Percentiles rank a stretch among this genome's conserved stretches.
phyloP scores from a whole-genome alignment of 2,113 vertebrate genomes.

The Muntiacus muntjak region DNA sequence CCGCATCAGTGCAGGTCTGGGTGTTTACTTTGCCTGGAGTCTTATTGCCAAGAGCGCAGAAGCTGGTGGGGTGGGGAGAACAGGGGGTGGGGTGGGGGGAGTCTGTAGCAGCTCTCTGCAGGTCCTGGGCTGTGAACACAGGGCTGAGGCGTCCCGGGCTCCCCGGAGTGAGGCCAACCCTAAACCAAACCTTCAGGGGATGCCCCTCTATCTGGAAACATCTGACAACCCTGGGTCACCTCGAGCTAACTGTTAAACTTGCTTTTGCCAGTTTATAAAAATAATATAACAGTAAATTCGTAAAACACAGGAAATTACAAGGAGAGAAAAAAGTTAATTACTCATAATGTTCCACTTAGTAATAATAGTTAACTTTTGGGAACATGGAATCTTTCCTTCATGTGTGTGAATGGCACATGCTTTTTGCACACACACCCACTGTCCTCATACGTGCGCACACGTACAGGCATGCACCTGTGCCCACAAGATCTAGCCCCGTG shows the following conservation, averaged over 20 bases:
- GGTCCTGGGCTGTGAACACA: background rate
- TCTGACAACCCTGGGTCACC: background rate
- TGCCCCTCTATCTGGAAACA: background rate
- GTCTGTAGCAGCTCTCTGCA: background rate
- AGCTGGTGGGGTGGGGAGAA: background rate
- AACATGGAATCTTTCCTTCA: background rate
- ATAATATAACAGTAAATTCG: background rate
- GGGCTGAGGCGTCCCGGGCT: background rate
- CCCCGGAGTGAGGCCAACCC: rapidly evolving
- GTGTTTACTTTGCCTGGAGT: background rate
- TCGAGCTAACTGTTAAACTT: background rate
- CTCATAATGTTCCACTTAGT: background rate
- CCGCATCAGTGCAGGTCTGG: background rate
- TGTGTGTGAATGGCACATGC: background rate
- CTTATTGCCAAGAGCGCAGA: background rate
- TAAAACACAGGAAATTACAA: background rate
- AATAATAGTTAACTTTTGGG: background rate
- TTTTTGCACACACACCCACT: background rate
- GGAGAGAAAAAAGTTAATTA: background rate
- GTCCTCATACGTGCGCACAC: background rate
- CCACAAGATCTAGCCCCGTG: background rate
- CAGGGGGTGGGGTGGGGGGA: rapidly evolving
- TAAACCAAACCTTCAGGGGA: background rate
- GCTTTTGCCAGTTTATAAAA: background rate
- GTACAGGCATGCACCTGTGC: background rate